phyloP scores from a whole-genome alignment of 2,113 vertebrate species.

The Pleuronectes platessa region DNA sequence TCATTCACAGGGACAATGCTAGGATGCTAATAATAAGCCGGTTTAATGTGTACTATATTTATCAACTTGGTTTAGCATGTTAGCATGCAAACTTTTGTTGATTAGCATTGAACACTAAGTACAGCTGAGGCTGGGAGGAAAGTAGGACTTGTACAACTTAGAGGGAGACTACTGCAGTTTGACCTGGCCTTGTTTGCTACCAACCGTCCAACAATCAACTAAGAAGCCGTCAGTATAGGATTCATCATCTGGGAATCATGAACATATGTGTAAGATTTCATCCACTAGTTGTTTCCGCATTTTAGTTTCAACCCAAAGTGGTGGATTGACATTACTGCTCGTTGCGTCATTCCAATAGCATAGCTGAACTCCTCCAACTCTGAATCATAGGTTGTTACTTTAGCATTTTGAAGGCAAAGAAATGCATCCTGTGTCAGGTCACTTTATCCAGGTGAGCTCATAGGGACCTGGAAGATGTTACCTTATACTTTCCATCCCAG shows the following conservation, averaged over 20 bases:
- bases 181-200: neutral
- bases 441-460: conserved; percentile 62
- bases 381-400: neutral
- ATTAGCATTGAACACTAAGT: too few species aligned
- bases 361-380: neutral
- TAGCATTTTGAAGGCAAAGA: conserved; percentile 38
- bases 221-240: neutral
- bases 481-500: conserved; percentile 48
- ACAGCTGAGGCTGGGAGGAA: too few species aligned
- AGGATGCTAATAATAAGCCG: neutral
- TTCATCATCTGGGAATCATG: neutral
- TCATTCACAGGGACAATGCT: neutral
- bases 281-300: neutral
- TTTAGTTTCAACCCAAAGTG: neutral
- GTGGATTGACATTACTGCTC: neutral
- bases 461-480: conserved; percentile 53
- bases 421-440: conserved; percentile 59
- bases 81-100: neutral
- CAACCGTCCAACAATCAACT: too few species aligned
- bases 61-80: neutral
- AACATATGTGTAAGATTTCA: neutral
- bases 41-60: neutral
- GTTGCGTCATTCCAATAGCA: neutral
- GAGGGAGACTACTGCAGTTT: too few species aligned
- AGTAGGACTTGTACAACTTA: too few species aligned